These are phyloP conservation scores for Nyctalus aviator DNA, from an alignment of 2,797 vertebrate genomes.

Conservation along the genomic window DNA sequence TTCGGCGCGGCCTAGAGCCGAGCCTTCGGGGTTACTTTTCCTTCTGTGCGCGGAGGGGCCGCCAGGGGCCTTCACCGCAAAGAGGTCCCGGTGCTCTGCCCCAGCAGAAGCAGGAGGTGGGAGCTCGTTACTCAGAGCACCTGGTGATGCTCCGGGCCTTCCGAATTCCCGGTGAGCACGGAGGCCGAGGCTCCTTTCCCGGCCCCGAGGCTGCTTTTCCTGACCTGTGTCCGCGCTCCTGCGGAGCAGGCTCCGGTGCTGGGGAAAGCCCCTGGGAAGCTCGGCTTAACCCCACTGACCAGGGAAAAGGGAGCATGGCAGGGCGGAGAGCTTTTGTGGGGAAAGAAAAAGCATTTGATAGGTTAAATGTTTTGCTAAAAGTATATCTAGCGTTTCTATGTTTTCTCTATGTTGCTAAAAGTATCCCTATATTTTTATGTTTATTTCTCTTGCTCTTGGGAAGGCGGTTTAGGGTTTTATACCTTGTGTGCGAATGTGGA, in stretches of 20 bases:
- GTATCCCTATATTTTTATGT: not conserved
- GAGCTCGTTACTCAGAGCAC: not conserved
- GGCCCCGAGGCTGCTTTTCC: not conserved
- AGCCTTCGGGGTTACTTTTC: conserved; percentile 1
- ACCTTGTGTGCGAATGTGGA: not conserved
- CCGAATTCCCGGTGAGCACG: too few relatives aligned
- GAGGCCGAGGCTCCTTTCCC: too few relatives aligned
- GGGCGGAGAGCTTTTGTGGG: not conserved
- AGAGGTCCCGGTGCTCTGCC: not conserved
- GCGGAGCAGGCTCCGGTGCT: not conserved
- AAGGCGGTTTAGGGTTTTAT: not conserved
- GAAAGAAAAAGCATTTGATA: conserved; percentile 23
- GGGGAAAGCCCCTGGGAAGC: conserved; percentile 45
- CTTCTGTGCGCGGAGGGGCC: not conserved
- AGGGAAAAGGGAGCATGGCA: not conserved
- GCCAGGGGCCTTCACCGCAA: not conserved
- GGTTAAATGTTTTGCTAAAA: conserved; percentile 40
- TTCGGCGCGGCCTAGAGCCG: conserved; percentile 47
- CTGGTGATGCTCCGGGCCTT: conserved; percentile 34
- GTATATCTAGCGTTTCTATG: not conserved
- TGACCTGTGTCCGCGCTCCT: not conserved
- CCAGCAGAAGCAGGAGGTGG: not conserved
- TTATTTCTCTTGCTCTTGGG: not conserved
- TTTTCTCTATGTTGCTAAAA: not conserved
- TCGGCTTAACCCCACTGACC: not conserved